Base-by-base conservation (phyloP, 2,888 invertebrate species). In the Epiblema foenella region DNA sequence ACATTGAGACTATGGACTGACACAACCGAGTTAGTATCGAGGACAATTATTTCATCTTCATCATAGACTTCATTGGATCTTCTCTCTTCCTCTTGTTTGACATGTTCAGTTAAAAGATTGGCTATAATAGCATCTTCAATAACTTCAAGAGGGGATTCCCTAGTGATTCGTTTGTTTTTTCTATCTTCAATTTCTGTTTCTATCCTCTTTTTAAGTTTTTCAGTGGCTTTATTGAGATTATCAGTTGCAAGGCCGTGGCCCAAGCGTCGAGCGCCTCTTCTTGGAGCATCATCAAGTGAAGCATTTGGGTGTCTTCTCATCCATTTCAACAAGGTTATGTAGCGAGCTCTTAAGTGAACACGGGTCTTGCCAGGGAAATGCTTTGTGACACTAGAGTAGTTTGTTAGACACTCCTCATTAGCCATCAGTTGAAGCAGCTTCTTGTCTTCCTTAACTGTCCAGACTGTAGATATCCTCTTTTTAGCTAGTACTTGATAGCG, bases 391-490 rank as follows among this genome's bases (percentile, higher is more conserved):
- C 82, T 85, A 0, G 93, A 83, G 83, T 83, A 93, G 73, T 85
- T 87, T 51, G 79, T 77, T 15, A 75, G 69, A 1, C 80, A 75
- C 59, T 89, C 93, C 94, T 94, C 80, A 90, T 84, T 80, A 79
- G 82, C 74, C 93, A 95, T 93, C 33, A 94, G 85, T 51, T 94
- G 86, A 72, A 96, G 77, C 37, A 97, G 87, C 72, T 91, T 91
- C 58, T 84, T 84, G 76, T 97, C 96, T 75, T 96, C 96, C 20
- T 94, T 90, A 1, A 93, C 75, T 0, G 95, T 94, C 95, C 96
- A 97, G 0, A 87, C 86, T 65, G 92, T 85, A 54, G 94, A 94
- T 17, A 87, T 79, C 39, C 88, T 87, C 66, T 59, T 78, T 70
- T 83, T 89, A 76, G 89, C 80, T 18, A 96, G 88, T 42, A 94